These are phyloP conservation scores for Arctia plantaginis DNA, from an alignment of 2,888 invertebrate species.

Conservation along the genomic window DNA sequence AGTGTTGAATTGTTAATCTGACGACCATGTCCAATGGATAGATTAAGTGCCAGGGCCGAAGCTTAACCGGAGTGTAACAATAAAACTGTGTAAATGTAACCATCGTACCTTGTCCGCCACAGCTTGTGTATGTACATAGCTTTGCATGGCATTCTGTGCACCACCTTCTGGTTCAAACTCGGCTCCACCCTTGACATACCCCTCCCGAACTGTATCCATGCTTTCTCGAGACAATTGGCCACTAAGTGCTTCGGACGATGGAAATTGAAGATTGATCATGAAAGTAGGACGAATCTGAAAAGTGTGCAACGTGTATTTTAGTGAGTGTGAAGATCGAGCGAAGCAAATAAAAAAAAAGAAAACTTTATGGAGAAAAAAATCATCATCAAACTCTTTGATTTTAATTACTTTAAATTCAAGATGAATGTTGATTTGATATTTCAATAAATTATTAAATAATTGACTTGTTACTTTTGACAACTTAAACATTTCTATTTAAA, in stretches of 20 bases:
- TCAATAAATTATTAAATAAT: too few relatives aligned
- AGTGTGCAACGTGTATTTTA: neutral
- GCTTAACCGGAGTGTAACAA: neutral
- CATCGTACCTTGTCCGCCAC: slow-evolving; percentile 86
- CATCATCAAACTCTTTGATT: neutral
- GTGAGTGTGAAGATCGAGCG: neutral
- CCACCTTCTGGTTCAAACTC: slow-evolving; percentile 68
- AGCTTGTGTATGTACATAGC: slow-evolving; percentile 81
- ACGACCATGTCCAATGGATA: neutral
- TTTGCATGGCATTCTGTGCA: slow-evolving; percentile 83
- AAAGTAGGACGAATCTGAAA: slow-evolving; percentile 84
- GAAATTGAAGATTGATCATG: slow-evolving; percentile 81
- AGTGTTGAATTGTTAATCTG: neutral
- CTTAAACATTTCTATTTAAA: too few relatives aligned
- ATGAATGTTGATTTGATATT: too few relatives aligned
- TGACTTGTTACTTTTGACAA: too few relatives aligned
- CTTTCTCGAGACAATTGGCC: slow-evolving; percentile 71
- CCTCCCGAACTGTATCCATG: slow-evolving; percentile 55
- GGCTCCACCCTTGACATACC: slow-evolving; percentile 59
- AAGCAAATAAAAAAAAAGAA: neutral
- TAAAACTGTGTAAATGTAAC: neutral
- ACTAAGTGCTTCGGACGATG: slow-evolving; percentile 70
- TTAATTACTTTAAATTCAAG: neutral
- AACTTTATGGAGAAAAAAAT: neutral
- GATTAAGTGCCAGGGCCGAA: neutral